Base-by-base conservation (phyloP, 2,888 invertebrate genomes). In the Galeopsomyia nigrocyanea region DNA sequence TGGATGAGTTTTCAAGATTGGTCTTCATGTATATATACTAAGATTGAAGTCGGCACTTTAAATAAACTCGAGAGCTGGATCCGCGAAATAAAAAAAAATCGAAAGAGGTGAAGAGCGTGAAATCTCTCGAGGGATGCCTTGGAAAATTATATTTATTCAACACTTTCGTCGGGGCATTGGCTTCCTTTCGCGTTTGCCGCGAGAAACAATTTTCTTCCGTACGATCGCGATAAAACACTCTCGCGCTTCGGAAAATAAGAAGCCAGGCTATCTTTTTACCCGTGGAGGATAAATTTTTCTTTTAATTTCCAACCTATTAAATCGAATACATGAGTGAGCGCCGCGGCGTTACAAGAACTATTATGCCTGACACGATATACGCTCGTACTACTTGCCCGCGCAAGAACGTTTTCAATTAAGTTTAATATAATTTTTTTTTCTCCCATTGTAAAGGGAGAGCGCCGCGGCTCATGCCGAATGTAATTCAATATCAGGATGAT, bases 71-170 rank as follows among this genome's bases (percentile, higher is more conserved):
- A 39, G 7, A 39, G 39, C 2, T 26, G 2, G 39, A 39, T 39
- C 13, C 39, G 3, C 26, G 26, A 26, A 26, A 26, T 26, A 39
- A 39, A 39, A 39, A 39, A 10, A 7, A 39, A 10, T 39, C 1
- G 39, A 39, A 39, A 39, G n/a, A 13, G 10, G 13, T 39, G 13
- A 39, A 39, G 10, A 39, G 39, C 31, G 31, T 13, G 10, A 39
- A 10, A 39, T 39, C 39, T 39, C 39, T 39, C 46, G 47, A 10
- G 47, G 9, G 22, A 16, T 21, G 16, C 10, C 6, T 58, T 46
- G 5, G 19, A 49, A 22, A 62, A 68, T 68, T 68, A 68, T 68
- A 55, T 68, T 68, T 68, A 68, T 68, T 61, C n/a, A 58, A n/a
- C 26, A 14, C 50, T 58, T 50, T 67, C 21, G 14, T 17, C 51